These are phyloP conservation scores for Cololabis saira DNA, from an alignment of 2,113 vertebrate species.

Conservation along the genomic window DNA sequence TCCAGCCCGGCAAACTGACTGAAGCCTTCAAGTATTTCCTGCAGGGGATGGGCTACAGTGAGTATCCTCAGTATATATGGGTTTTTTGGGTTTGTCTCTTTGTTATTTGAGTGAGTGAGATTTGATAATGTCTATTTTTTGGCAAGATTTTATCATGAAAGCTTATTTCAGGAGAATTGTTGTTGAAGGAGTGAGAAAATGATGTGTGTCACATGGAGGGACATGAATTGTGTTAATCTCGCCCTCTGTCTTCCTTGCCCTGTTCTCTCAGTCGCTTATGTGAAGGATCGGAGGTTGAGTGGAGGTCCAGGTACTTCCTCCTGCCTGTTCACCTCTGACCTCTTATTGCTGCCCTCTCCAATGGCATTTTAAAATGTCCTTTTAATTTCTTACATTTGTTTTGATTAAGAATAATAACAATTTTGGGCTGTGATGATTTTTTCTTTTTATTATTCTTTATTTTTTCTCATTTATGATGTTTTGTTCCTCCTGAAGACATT, in stretches of 20 bases:
- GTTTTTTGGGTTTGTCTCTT: not conserved
- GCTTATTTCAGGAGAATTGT: not conserved
- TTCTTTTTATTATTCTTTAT: not conserved
- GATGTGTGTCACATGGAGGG: slow-evolving; percentile 45
- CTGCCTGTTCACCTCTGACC: slow-evolving; percentile 78
- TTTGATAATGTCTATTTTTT: not conserved
- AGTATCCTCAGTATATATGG: slow-evolving; percentile 71
- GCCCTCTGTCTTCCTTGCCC: slow-evolving; percentile 76
- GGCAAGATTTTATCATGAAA: not conserved
- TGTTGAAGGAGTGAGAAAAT: not conserved
- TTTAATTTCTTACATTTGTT: slow-evolving; percentile 35
- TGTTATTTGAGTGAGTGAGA: not conserved
- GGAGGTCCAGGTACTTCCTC: slow-evolving; percentile 94
- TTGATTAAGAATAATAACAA: slow-evolving; percentile 45
- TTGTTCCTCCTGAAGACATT: slow-evolving; percentile 33
- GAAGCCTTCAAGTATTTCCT: slow-evolving; percentile 99
- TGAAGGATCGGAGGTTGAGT: slow-evolving; percentile 99
- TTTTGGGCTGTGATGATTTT: slow-evolving; percentile 43
- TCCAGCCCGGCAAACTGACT: slow-evolving; percentile 94
- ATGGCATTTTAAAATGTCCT: slow-evolving; percentile 56
- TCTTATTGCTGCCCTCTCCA: slow-evolving; percentile 62
- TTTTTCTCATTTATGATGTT: slow-evolving; percentile 29
- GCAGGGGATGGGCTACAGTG: slow-evolving; percentile 99
- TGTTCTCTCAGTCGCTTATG: slow-evolving; percentile 92
- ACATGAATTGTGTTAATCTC: slow-evolving; percentile 71